Evolutionary conservation across 2,113 vertebrate species (phyloP).

Genomic region (Gobiocypris rarus): DNA sequence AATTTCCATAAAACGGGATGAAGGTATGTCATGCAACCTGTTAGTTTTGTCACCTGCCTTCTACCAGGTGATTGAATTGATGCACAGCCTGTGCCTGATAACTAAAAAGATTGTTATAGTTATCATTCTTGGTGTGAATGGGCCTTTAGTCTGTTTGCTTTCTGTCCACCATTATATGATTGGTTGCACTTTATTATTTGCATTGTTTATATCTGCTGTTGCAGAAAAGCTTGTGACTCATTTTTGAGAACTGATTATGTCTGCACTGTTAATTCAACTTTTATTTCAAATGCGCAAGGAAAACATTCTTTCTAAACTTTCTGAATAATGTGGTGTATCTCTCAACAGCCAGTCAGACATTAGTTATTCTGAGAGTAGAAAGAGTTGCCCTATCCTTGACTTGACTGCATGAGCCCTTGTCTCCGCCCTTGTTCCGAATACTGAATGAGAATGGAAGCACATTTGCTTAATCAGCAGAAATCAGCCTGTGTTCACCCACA

Average conservation of each 20-base stretch:
- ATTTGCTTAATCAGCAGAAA: constrained; percentile 40
- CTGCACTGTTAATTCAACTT: constrained; percentile 1
- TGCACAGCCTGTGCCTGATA: background rate
- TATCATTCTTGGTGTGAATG: too few species aligned
- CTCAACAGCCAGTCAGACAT: background rate
- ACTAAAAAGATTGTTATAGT: too few species aligned
- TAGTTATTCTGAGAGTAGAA: constrained; percentile 9
- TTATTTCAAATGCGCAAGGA: background rate
- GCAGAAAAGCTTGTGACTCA: background rate
- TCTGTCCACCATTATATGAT: background rate
- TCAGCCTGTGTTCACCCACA: background rate
- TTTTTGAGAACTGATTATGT: background rate
- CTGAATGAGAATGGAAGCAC: constrained; percentile 3
- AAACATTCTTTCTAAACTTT: background rate
- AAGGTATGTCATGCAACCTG: background rate
- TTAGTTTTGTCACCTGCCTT: background rate
- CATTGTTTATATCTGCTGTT: background rate
- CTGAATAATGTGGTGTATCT: background rate
- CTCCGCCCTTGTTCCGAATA: background rate
- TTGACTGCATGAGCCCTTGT: background rate
- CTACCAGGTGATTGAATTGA: background rate
- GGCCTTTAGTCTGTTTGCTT: background rate
- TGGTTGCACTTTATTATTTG: background rate
- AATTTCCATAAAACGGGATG: background rate
- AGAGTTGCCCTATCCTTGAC: constrained; percentile 35